Conservation (phyloP, 1,140 invertebrate species). For the Uloborus diversus region DNA sequence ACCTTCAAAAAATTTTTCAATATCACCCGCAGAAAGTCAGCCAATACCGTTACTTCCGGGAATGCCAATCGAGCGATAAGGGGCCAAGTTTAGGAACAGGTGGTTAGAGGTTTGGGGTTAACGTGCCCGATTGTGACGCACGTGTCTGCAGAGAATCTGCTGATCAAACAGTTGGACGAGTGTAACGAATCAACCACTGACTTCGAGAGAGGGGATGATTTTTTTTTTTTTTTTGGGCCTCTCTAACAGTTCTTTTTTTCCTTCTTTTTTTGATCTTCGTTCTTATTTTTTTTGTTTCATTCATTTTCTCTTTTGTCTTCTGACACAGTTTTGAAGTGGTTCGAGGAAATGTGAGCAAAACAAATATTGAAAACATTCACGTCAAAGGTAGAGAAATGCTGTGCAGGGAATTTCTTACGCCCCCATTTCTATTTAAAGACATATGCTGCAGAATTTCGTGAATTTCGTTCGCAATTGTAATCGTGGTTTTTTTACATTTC, state of each 20-base stretch:
- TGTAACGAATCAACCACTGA: slow-evolving; percentile 21
- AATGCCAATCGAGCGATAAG: slow-evolving; percentile 1
- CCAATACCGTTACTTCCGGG: background rate
- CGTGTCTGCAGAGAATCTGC: slow-evolving; percentile 10
- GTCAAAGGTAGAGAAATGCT: background rate
- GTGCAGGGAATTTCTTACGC: no score
- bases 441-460: no score
- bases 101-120: background rate
- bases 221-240: background rate
- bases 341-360: no score
- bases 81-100: slow-evolving; percentile 1
- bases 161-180: slow-evolving; percentile 33
- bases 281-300: no score
- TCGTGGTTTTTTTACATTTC: no score
- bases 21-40: no score
- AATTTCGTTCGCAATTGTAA: no score
- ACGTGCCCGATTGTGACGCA: background rate
- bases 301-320: background rate
- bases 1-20: no score
- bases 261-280: background rate
- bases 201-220: background rate
- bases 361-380: background rate
- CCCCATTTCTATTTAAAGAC: no score
- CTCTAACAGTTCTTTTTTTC: no score
- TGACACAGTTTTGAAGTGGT: background rate